Conservation (phyloP, 53 echinoderm and acorn worm species). For the Stichopus horrens region DNA sequence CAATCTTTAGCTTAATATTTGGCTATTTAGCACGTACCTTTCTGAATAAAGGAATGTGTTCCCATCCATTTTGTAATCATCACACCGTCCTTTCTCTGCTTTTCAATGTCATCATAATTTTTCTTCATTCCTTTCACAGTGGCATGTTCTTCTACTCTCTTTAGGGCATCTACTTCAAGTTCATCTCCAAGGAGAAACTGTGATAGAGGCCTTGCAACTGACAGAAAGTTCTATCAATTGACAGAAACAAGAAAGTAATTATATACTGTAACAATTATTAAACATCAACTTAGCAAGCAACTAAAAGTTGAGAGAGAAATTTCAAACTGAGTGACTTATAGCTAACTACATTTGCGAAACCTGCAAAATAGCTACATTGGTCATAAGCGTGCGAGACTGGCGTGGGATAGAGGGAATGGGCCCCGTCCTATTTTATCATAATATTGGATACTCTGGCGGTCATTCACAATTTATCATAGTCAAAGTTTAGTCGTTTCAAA, state of each 20-base stretch:
- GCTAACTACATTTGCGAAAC: no score
- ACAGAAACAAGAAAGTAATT: neutral
- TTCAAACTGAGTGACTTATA: no score
- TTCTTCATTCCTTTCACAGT: constrained; percentile 18
- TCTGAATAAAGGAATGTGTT: neutral
- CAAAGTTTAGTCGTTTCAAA: no score
- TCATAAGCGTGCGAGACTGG: no score
- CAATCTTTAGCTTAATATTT: no score
- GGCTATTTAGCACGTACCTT: neutral
- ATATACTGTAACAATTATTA: neutral
- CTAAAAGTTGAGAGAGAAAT: no score
- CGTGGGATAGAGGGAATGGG: no score
- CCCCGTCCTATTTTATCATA: no score
- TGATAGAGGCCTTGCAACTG: neutral
- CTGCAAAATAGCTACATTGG: no score
- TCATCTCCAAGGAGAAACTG: neutral
- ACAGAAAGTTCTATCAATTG: neutral
- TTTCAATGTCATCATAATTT: constrained; percentile 3
- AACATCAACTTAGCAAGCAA: no score
- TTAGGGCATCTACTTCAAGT: neutral
- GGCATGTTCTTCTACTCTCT: neutral
- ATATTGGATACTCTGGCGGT: no score
- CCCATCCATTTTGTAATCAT: neutral
- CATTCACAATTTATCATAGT: no score
- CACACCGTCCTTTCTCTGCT: neutral